phyloP scores from a whole-genome alignment of 2,888 invertebrate genomes.

The Agelastica alni region DNA sequence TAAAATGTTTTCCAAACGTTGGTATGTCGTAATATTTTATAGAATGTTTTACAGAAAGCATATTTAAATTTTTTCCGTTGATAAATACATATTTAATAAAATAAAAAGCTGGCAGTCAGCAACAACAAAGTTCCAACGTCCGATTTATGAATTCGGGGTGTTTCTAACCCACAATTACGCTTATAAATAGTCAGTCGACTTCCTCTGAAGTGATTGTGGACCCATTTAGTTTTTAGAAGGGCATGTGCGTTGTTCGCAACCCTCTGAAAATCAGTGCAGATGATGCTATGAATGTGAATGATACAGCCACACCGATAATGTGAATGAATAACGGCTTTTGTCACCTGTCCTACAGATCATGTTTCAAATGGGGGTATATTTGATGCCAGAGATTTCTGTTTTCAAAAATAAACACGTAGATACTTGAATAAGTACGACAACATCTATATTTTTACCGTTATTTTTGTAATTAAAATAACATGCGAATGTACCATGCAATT shows the following conservation, averaged over 20 bases:
- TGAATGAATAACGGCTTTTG: constrained; percentile 7
- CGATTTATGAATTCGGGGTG: neutral
- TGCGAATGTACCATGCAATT: too few species aligned
- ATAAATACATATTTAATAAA: too few species aligned
- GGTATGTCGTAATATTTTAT: too few species aligned
- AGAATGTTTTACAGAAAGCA: too few species aligned
- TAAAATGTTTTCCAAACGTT: too few species aligned
- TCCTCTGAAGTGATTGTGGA: neutral
- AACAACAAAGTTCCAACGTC: neutral
- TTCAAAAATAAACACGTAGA: too few species aligned
- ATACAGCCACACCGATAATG: constrained; percentile 6
- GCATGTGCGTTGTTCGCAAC: constrained; percentile 2
- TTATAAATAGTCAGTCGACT: neutral
- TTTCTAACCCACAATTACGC: neutral
- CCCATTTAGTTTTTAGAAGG: neutral
- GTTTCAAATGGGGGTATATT: neutral
- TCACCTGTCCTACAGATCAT: constrained; percentile 7
- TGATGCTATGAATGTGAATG: constrained; percentile 10
- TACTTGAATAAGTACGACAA: too few species aligned
- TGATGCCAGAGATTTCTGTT: neutral
- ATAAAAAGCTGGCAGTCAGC: too few species aligned
- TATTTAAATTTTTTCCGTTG: too few species aligned
- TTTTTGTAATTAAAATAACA: too few species aligned
- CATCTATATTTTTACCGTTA: too few species aligned
- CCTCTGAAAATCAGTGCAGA: constrained; percentile 3